Percentiles rank a stretch among this genome's conserved stretches.
phyloP scores from a whole-genome alignment of 2,888 invertebrate species.

The Lagria hirta region DNA sequence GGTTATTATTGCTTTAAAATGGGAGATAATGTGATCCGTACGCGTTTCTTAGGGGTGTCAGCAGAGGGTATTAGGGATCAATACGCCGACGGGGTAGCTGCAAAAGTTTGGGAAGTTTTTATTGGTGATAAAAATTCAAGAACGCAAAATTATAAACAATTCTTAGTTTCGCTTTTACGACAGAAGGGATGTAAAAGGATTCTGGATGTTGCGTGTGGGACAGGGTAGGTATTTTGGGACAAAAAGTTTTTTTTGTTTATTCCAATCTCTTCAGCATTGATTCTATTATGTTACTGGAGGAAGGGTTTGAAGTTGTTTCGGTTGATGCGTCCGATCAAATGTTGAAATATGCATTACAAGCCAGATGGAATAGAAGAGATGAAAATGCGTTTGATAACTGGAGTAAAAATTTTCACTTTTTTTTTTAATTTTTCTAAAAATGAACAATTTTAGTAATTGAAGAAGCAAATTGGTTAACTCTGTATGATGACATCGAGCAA shows the following conservation, averaged over 20 bases:
- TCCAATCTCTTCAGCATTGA: too few relatives aligned
- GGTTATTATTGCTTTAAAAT: constrained; percentile 31
- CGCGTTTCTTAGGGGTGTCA: constrained; percentile 81
- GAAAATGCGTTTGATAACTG: constrained; percentile 79
- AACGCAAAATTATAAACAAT: constrained; percentile 81
- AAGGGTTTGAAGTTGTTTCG: constrained; percentile 83
- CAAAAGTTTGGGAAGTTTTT: constrained; percentile 87
- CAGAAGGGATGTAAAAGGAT: constrained; percentile 71
- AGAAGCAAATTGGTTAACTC: constrained; percentile 86
- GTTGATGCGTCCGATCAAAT: constrained; percentile 92
- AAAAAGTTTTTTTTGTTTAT: too few relatives aligned
- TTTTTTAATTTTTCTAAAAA: too few relatives aligned
- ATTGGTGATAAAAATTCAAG: constrained; percentile 84
- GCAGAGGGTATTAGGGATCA: constrained; percentile 81
- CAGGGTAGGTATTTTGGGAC: constrained; percentile 63
- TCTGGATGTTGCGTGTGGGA: constrained; percentile 87
- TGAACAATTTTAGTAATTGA: constrained; percentile 69
- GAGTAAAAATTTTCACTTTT: constrained; percentile 69
- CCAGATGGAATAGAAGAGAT: constrained; percentile 80
- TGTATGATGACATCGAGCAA: constrained; percentile 72
- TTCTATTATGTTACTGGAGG: constrained; percentile 84
- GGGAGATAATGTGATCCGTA: constrained; percentile 63
- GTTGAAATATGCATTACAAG: constrained; percentile 85
- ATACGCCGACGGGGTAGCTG: constrained; percentile 89
- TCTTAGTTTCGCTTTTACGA: constrained; percentile 70